A percentile compares a stretch with the other conserved stretches of the same genome.
phyloP scores from a whole-genome alignment of 2,797 vertebrate species.

The Avahi laniger region DNA sequence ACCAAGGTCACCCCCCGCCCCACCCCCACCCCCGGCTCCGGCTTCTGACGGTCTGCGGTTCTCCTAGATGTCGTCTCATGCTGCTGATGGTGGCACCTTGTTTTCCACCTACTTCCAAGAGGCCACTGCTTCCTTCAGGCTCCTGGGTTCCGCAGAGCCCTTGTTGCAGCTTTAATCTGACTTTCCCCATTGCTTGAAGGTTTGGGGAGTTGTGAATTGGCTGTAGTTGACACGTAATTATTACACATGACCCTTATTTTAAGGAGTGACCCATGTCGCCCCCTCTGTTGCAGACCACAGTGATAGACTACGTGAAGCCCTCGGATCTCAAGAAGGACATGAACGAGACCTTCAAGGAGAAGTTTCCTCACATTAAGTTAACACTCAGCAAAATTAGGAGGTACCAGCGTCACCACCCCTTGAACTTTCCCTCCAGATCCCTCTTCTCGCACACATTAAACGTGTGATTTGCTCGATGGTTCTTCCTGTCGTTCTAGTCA shows the following conservation, averaged over 20 bases:
- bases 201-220: not conserved
- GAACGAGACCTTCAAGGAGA: constrained; percentile 99
- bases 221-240: fast-evolving
- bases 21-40: not conserved
- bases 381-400: constrained; percentile 99
- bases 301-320: constrained; percentile 99
- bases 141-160: not conserved
- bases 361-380: constrained; percentile 96
- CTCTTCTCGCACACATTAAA: fast-evolving
- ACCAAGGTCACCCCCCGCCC: not conserved
- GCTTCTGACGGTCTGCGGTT: no score
- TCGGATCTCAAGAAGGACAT: constrained; percentile 99
- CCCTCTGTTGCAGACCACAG: constrained; percentile 92
- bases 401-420: constrained; percentile 75
- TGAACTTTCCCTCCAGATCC: not conserved
- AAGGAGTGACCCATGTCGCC: not conserved
- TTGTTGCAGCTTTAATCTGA: not conserved
- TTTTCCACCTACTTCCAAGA: not conserved
- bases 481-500: not conserved
- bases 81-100: not conserved
- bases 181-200: not conserved
- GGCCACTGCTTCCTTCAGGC: not conserved
- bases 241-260: not conserved
- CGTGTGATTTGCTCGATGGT: not conserved
- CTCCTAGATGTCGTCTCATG: not conserved